These are phyloP conservation scores for Ceryle rudis DNA, from an alignment of 2,797 vertebrate species.

Conservation along the genomic window DNA sequence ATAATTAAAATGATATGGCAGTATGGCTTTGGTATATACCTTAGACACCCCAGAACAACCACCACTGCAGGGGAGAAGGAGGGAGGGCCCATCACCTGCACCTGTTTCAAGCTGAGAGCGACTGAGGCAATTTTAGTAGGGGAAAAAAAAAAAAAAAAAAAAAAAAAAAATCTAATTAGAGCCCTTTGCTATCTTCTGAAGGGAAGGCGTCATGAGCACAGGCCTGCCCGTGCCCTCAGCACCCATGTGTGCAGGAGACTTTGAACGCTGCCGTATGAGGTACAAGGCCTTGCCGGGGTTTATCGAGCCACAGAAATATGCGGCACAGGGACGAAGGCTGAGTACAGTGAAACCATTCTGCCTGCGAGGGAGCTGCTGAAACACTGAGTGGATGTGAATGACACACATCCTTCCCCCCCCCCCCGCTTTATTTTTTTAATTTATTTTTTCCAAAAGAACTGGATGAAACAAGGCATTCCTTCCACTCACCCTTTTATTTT, in stretches of 20 bases:
- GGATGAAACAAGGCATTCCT: neutral
- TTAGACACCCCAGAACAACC: neutral
- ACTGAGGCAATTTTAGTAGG: neutral
- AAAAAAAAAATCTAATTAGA: slow-evolving; percentile 5
- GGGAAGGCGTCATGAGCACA: neutral
- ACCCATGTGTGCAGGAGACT: neutral
- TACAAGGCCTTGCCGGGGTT: neutral
- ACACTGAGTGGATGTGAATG: neutral
- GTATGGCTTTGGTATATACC: neutral
- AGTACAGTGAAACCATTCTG: neutral
- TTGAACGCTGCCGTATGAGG: neutral
- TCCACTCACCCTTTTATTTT: neutral
- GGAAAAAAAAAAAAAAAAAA: too few species aligned
- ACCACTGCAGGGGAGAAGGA: rapidly evolving
- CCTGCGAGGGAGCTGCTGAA: neutral
- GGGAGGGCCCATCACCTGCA: neutral
- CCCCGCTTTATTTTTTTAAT: too few species aligned
- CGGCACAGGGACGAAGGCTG: neutral
- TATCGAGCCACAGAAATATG: neutral
- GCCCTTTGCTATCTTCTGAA: neutral
- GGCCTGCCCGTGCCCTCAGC: neutral
- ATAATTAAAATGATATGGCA: neutral
- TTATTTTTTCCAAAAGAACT: neutral
- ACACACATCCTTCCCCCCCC: neutral
- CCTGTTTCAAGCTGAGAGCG: slow-evolving; percentile 7